Evolutionary conservation across 2,113 vertebrate genomes (phyloP).

Genomic region (Ceyx cyanopectus): DNA sequence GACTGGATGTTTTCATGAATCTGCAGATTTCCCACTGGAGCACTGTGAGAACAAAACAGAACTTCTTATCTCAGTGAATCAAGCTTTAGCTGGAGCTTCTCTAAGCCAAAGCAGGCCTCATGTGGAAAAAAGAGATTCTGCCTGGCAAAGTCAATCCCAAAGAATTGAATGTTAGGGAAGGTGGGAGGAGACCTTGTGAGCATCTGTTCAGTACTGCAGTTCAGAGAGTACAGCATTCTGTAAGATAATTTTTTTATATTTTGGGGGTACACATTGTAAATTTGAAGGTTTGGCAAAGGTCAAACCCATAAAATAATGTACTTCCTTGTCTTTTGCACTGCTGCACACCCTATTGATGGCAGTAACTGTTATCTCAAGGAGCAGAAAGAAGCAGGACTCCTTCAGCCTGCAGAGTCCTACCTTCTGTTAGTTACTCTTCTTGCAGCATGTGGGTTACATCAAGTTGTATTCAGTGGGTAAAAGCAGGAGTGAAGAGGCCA

Average conservation of each 20-base stretch:
- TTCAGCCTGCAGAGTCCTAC: neutral
- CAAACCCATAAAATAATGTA: neutral
- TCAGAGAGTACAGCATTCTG: neutral
- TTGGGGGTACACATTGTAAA: neutral
- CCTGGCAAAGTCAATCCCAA: neutral
- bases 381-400: neutral
- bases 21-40: constrained; percentile 34
- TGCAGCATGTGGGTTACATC: neutral
- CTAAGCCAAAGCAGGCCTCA: neutral
- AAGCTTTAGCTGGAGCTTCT: neutral
- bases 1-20: constrained; percentile 24
- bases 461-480: neutral
- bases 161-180: neutral
- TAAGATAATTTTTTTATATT: neutral
- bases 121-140: neutral
- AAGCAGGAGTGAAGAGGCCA: neutral
- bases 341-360: neutral
- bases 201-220: neutral
- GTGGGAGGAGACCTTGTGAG: neutral
- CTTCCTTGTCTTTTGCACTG: neutral
- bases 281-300: neutral
- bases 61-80: constrained; percentile 17
- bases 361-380: neutral
- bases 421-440: neutral
- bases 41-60: constrained; percentile 14